Conservation (phyloP, 2,888 invertebrate genomes). For the Chrysina gloriosa region DNA sequence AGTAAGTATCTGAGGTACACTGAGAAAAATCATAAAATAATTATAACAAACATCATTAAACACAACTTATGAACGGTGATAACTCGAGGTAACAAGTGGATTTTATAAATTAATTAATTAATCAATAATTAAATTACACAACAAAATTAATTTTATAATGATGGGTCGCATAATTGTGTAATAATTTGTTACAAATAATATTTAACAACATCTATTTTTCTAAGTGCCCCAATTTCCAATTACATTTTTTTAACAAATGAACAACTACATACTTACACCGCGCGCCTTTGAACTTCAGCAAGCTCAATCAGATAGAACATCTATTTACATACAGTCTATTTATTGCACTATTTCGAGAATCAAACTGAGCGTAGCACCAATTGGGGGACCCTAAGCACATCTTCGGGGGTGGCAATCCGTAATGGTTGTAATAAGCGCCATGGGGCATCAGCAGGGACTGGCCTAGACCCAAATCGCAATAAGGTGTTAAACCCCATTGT, state of each 20-base stretch:
- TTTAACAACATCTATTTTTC: too few relatives aligned
- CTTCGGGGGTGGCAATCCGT: slow-evolving; percentile 58
- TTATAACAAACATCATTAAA: too few relatives aligned
- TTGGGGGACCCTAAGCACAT: slow-evolving; percentile 60
- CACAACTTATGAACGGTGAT: too few relatives aligned
- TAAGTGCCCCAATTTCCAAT: not conserved
- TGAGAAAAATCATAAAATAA: too few relatives aligned
- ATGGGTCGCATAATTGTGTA: too few relatives aligned
- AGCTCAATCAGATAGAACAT: slow-evolving; percentile 20
- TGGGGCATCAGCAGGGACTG: slow-evolving; percentile 59
- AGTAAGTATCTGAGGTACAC: too few relatives aligned
- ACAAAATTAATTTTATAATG: too few relatives aligned
- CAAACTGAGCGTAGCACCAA: slow-evolving; percentile 58
- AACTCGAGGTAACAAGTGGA: too few relatives aligned
- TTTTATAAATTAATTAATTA: too few relatives aligned
- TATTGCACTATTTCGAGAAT: slow-evolving; percentile 46
- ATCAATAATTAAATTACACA: too few relatives aligned
- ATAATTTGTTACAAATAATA: too few relatives aligned
- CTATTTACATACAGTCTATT: slow-evolving; percentile 4
- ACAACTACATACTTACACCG: slow-evolving; percentile 23
- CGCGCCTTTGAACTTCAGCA: slow-evolving; percentile 6
- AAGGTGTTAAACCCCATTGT: slow-evolving; percentile 59
- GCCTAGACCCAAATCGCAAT: slow-evolving; percentile 59
- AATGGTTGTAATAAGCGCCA: slow-evolving; percentile 57
- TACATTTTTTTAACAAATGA: not conserved